phyloP scores from a whole-genome alignment of 2,888 invertebrate species.

The Lasioglossum marginatum region DNA sequence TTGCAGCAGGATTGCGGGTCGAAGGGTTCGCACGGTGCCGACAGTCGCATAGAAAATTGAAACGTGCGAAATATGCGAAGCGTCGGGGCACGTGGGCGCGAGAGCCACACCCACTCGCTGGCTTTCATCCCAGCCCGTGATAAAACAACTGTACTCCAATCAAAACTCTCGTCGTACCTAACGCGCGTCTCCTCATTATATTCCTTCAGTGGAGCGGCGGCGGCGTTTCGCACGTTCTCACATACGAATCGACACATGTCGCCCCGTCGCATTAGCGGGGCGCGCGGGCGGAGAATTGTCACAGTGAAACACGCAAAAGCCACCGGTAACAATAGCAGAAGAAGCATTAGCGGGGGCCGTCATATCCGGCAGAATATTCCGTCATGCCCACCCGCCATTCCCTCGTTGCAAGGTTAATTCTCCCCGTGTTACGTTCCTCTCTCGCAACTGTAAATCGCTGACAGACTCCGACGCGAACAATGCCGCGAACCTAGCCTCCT shows the following conservation, averaged over 20 bases:
- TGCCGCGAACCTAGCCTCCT: neutral
- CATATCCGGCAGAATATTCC: conserved; percentile 40
- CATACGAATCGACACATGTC: conserved; percentile 45
- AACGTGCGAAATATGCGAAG: neutral
- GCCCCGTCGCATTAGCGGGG: conserved; percentile 1
- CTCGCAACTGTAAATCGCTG: conserved; percentile 43
- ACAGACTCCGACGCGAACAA: conserved; percentile 47
- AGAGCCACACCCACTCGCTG: conserved; percentile 1
- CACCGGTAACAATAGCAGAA: conserved; percentile 33
- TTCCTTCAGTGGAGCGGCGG: neutral
- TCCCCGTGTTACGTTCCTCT: conserved; percentile 26
- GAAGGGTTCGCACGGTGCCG: neutral
- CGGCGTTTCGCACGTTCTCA: neutral
- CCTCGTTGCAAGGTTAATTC: conserved; percentile 50
- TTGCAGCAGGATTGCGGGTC: neutral
- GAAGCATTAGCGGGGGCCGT: conserved; percentile 42
- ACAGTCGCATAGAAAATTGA: neutral
- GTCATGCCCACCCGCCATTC: conserved; percentile 27
- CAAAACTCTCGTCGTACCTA: conserved; percentile 7
- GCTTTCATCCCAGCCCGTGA: neutral
- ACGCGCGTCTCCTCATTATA: conserved; percentile 22
- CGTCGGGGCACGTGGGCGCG: neutral
- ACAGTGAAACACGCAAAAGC: conserved; percentile 19
- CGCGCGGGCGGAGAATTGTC: neutral
- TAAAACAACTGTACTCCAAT: conserved; percentile 21